Conservation (phyloP, 2,888 invertebrate species). For the Hololepta plana region DNA sequence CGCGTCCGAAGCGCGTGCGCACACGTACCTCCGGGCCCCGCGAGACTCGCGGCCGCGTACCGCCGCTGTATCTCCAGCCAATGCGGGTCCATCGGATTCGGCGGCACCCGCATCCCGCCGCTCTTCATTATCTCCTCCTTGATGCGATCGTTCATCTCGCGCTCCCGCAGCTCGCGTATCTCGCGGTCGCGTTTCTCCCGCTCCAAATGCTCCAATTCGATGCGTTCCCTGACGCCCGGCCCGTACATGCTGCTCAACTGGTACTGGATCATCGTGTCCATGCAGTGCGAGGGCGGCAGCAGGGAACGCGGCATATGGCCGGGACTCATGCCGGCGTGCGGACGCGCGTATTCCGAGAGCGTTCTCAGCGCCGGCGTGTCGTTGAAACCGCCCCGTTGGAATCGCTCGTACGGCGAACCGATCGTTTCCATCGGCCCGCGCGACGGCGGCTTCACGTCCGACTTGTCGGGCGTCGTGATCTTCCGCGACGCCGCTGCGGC, state of each 20-base stretch:
- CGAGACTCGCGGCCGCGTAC: slow-evolving; percentile 27
- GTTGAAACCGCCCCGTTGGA: slow-evolving; percentile 41
- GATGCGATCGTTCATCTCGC: slow-evolving; percentile 66
- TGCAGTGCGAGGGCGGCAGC: slow-evolving; percentile 42
- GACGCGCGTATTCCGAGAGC: slow-evolving; percentile 80
- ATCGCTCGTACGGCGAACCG: slow-evolving; percentile 58
- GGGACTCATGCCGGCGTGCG: slow-evolving; percentile 72
- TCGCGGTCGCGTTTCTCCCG: slow-evolving; percentile 56
- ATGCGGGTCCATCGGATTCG: slow-evolving; percentile 43
- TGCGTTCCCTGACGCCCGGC: slow-evolving; percentile 36
- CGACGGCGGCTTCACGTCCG: slow-evolving; percentile 65
- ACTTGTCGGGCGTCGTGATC: slow-evolving; percentile 64
- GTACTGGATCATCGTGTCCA: slow-evolving; percentile 74
- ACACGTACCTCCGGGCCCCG: slow-evolving; percentile 21
- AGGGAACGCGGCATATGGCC: slow-evolving; percentile 23
- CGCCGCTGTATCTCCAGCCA: slow-evolving; percentile 83
- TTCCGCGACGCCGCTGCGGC: too few relatives aligned
- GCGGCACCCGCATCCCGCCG: slow-evolving; percentile 26
- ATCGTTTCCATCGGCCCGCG: slow-evolving; percentile 56
- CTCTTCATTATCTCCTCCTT: slow-evolving; percentile 77
- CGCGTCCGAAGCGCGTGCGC: too few relatives aligned
- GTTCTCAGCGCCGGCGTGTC: slow-evolving; percentile 89
- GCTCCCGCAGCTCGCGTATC: slow-evolving; percentile 60
- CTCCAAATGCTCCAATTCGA: slow-evolving; percentile 48
- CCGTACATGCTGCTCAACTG: slow-evolving; percentile 58